phyloP scores from a whole-genome alignment of 1,140 invertebrate species.

The Ips typographus region DNA sequence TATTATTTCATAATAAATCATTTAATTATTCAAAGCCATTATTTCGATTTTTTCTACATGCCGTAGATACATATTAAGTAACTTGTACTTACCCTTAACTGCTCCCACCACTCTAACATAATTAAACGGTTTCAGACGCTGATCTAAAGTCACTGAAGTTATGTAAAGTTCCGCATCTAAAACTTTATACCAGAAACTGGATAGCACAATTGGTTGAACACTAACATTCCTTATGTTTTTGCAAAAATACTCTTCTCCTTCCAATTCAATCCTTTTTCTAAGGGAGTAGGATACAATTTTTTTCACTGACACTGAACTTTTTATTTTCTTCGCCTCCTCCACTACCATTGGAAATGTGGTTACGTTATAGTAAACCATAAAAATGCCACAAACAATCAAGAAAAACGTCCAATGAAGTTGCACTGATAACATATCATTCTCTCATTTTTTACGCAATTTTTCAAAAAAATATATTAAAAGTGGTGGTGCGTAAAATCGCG shows the following conservation, averaged over 20 bases:
- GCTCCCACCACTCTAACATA: slow-evolving; percentile 39
- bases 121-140: slow-evolving; percentile 37
- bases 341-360: not conserved
- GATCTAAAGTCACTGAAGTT: slow-evolving; percentile 37
- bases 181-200: slow-evolving; percentile 35
- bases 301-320: slow-evolving; percentile 20
- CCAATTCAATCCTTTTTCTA: slow-evolving; percentile 39
- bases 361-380: slow-evolving; percentile 18
- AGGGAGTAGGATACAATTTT: slow-evolving; percentile 42
- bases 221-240: slow-evolving; percentile 1
- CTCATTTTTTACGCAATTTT: slow-evolving; percentile 3
- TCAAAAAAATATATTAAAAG: slow-evolving; percentile 1
- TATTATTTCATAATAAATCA: too few species aligned
- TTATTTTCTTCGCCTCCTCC: slow-evolving; percentile 2
- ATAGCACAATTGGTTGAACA: not conserved
- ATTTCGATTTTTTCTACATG: too few species aligned
- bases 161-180: slow-evolving; percentile 35
- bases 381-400: slow-evolving; percentile 1
- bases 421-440: slow-evolving; percentile 24
- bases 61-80: too few species aligned
- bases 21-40: too few species aligned
- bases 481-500: slow-evolving; percentile 15
- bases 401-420: slow-evolving; percentile 20
- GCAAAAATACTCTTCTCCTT: slow-evolving; percentile 33
- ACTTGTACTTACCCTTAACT: slow-evolving; percentile 40